phyloP scores from a whole-genome alignment of 2,113 vertebrate genomes.

The Python bivittatus region DNA sequence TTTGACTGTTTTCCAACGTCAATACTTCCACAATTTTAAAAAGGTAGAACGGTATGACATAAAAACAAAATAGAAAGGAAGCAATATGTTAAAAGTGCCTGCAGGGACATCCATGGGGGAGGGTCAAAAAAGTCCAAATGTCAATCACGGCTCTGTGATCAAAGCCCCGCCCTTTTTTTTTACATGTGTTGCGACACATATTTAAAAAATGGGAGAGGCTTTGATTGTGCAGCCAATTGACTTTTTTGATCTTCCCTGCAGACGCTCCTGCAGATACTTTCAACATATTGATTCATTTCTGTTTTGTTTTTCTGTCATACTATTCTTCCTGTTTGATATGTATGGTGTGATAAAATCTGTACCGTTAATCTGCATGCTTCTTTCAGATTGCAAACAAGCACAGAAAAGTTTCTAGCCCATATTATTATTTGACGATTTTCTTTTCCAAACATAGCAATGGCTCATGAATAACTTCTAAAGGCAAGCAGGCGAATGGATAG shows the following conservation, averaged over 20 bases:
- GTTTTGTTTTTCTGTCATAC: background rate
- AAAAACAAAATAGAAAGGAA: background rate
- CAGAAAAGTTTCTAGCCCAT: background rate
- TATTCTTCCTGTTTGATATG: background rate
- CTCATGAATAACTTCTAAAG: background rate
- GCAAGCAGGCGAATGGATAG: background rate
- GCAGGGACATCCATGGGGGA: background rate
- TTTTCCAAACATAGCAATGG: background rate
- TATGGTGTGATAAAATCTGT: background rate
- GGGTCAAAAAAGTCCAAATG: background rate
- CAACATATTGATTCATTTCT: background rate
- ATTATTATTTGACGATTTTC: background rate
- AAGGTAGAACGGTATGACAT: background rate
- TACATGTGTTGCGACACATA: background rate
- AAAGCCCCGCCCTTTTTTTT: background rate
- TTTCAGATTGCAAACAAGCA: background rate
- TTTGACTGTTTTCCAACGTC: background rate
- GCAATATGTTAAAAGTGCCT: background rate
- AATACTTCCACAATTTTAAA: background rate
- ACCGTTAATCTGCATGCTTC: background rate
- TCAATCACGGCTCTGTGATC: background rate
- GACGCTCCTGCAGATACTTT: background rate
- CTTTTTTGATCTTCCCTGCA: background rate
- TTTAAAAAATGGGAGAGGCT: background rate
- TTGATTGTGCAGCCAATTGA: background rate